Evolutionary conservation across 2,888 invertebrate genomes (phyloP), one percentile per base, ranked within the genome.

Genomic region (Drosophila rubida): DNA sequence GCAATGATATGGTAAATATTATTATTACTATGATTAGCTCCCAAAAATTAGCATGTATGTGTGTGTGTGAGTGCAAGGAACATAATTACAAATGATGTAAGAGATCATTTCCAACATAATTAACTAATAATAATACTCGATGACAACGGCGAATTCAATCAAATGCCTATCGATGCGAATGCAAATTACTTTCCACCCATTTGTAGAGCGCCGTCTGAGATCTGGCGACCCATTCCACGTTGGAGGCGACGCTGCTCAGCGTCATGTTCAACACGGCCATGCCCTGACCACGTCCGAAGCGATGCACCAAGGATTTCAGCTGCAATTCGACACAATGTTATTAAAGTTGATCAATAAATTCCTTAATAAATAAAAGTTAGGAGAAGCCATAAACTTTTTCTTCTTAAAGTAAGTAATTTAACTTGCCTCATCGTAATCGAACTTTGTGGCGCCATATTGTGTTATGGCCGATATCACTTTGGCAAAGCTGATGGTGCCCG

Each of bases 381-480:
- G n/a, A n/a, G n/a, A n/a, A n/a, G n/a, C n/a, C n/a, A n/a, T n/a
- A n/a, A n/a, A n/a, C n/a, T n/a, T n/a, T n/a, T n/a, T n/a, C n/a
- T n/a, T n/a, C n/a, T n/a, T n/a, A n/a, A n/a, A n/a, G n/a, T n/a
- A n/a, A n/a, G n/a, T n/a, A n/a, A n/a, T n/a, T n/a, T n/a, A n/a
- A n/a, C 44, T 39, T 69, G 92, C 92, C 90, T 92, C 92, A 84
- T 92, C 92, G 72, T 92, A 92, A 73, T 92, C 92, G 67, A 92
- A 92, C 69, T 92, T 92, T 16, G 92, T 92, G 46, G 92, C 92
- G 54, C 92, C 92, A 76, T 92, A 92, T 77, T 92, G 91, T 37
- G 92, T 92, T 69, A 92, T 92, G 58, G 92, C 91, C 64, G 92
- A 92, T 89, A 92, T 92, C 61, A 92, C 92, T 81, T 92, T 92